Evolutionary conservation across 1,140 invertebrate species (phyloP), one percentile per base, ranked within the genome.

Genomic region (Camponotus pennsylvanicus): DNA sequence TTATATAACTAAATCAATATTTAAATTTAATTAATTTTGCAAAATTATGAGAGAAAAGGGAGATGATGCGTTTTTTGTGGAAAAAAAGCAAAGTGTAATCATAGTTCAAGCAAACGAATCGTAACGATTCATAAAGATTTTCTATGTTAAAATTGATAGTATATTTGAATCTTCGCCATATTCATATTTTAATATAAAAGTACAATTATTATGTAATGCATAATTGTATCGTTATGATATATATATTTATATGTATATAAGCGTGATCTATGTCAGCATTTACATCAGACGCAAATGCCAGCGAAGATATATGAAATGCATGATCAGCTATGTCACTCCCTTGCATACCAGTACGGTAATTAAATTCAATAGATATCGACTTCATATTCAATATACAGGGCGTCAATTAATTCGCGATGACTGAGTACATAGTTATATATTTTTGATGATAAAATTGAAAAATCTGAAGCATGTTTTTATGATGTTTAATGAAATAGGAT

Each of bases 231-330:
- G 27, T 27, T 5, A 66, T 8, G n/a, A 66, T 37, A 55, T 34
- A 11, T 69, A 18, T 15, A 3, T 6, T 3, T 40, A 6, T 40
- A 40, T 40, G 6, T 59, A 37, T 21, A 18, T 27, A 59, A 69
- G 42, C 15, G 52, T 21, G 63, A 42, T 69, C 42, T 69, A 0
- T 13, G 40, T 42, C 7, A 1, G n/a, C 13, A 9, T 55, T 67
- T 67, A 79, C 18, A 79, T 67, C 13, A 69, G n/a, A 37, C 49
- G 37, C 8, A 4, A 79, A 79, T 69, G 77, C 45, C 77, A 69
- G n/a, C 11, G 7, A 32, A 55, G n/a, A 69, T 55, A 52, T 21
- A 18, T 52, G 42, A 55, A 40, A 69, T 15, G 13, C 42, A 69
- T 27, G 5, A 32, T 27, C 18, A 27, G 34, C 70, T 80, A 59